Evolutionary conservation across 2,888 invertebrate genomes (phyloP).

Genomic region (Cylloceria caligata): DNA sequence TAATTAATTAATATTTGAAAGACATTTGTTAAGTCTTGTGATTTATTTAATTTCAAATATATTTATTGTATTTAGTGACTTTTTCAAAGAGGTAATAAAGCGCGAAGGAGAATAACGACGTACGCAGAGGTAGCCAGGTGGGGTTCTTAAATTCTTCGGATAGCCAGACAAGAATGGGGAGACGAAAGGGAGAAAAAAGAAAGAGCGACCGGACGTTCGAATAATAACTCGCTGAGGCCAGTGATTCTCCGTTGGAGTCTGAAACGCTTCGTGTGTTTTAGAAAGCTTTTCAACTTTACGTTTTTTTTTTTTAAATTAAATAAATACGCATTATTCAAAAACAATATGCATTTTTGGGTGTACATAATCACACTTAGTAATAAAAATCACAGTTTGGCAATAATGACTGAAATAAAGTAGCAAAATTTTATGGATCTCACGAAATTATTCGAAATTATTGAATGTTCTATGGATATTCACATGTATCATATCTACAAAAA

Average conservation of each 20-base stretch:
- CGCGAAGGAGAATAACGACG: slow-evolving; percentile 35
- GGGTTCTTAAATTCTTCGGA: slow-evolving; percentile 72
- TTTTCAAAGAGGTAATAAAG: slow-evolving; percentile 19
- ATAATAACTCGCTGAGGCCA: slow-evolving; percentile 66
- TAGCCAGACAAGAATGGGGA: slow-evolving; percentile 73
- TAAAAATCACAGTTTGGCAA: background rate
- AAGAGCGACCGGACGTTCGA: slow-evolving; percentile 64
- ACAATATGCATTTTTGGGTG: background rate
- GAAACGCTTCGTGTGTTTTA: slow-evolving; percentile 5
- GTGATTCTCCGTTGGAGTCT: slow-evolving; percentile 68
- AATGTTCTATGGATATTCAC: too few species aligned
- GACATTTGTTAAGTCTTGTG: slow-evolving; percentile 1
- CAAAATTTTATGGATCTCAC: too few species aligned
- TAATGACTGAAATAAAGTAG: background rate
- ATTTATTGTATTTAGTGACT: slow-evolving; percentile 16
- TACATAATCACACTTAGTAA: background rate
- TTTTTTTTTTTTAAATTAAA: background rate
- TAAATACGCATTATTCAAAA: background rate
- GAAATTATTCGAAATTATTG: too few species aligned
- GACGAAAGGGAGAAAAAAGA: slow-evolving; percentile 57
- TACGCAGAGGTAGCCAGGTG: slow-evolving; percentile 67
- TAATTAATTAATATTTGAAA: background rate
- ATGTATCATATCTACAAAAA: too few species aligned
- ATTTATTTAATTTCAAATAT: background rate
- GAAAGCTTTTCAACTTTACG: background rate